Percentiles rank a stretch among this genome's conserved stretches.
Evolutionary conservation across 2,888 invertebrate genomes (phyloP).

Genomic region (Acanthosepion pharaonis): DNA sequence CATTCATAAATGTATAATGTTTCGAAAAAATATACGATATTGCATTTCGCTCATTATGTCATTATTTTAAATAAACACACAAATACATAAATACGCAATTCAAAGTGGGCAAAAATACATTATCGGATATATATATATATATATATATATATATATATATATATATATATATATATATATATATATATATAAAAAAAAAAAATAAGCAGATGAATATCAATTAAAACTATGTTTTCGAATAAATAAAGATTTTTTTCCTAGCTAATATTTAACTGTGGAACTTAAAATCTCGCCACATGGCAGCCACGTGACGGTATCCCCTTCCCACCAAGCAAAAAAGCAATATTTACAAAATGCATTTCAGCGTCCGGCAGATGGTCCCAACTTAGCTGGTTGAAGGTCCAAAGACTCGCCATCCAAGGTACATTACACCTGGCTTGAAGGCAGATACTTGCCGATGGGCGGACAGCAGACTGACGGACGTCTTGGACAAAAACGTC

Average conservation of each 20-base stretch:
- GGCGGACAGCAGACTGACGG: neutral
- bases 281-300: conserved; percentile 1
- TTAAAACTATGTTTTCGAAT: neutral
- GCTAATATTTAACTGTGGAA: neutral
- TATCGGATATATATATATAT: no score
- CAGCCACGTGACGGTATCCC: neutral
- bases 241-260: no score
- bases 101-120: no score
- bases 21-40: no score
- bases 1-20: no score
- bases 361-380: conserved; percentile 33
- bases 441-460: neutral
- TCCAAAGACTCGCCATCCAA: neutral
- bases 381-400: neutral
- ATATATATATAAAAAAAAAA: neutral
- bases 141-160: no score
- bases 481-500: neutral
- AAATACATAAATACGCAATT: no score
- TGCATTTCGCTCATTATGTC: no score
- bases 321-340: neutral
- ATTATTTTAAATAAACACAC: no score
- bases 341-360: neutral
- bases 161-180: no score
- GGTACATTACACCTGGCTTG: neutral
- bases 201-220: neutral